Evolutionary conservation across 2,797 vertebrate species (phyloP).

Genomic region (Pseudocheirus occidentalis): DNA sequence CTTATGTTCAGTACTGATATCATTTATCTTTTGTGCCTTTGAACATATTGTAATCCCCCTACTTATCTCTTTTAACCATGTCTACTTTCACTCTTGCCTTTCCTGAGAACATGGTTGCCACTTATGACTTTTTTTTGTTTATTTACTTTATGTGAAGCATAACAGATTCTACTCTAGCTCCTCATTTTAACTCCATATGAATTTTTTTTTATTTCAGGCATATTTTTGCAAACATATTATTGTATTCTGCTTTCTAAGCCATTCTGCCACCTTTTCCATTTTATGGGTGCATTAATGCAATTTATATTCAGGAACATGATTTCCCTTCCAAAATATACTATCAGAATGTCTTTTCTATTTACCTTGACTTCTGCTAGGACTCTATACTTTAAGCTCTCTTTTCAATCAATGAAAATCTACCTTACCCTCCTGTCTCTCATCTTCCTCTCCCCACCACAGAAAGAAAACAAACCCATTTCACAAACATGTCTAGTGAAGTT

Average conservation of each 20-base stretch:
- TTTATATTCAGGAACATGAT: neutral
- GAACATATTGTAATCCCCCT: neutral
- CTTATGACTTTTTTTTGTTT: too few relatives aligned
- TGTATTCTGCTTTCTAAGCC: too few relatives aligned
- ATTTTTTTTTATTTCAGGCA: neutral
- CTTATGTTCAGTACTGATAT: neutral
- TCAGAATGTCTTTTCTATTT: neutral
- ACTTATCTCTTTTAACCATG: neutral
- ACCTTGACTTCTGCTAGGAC: too few relatives aligned
- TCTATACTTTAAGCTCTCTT: too few relatives aligned
- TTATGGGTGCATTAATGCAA: neutral
- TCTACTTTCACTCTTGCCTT: neutral
- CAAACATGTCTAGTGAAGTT: too few relatives aligned
- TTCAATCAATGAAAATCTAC: too few relatives aligned
- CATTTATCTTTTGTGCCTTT: neutral
- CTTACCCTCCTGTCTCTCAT: too few relatives aligned
- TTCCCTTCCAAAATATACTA: neutral
- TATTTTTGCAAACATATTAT: neutral
- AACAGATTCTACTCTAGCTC: neutral
- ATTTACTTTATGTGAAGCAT: neutral
- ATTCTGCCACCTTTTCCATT: neutral
- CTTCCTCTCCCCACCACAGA: too few relatives aligned
- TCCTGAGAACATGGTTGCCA: neutral
- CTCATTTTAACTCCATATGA: neutral
- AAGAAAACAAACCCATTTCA: too few relatives aligned